A percentile compares a stretch with the other conserved stretches of the same genome.
These are phyloP conservation scores for Hipposideros armiger DNA, from an alignment of 2,113 vertebrate genomes.

Conservation along the genomic window DNA sequence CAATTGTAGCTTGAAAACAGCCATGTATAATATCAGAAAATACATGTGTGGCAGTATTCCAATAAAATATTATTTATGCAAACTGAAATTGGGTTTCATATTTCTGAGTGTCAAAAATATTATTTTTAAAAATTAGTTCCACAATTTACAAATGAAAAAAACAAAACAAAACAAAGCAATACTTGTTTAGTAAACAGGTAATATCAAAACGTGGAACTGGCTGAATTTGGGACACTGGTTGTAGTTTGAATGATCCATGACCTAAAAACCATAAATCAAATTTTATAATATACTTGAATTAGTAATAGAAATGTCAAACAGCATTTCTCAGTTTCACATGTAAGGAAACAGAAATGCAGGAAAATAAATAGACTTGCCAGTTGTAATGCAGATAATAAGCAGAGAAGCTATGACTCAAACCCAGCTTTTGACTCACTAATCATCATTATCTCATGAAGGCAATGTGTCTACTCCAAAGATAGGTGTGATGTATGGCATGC, in stretches of 20 bases:
- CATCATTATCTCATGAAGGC: background rate
- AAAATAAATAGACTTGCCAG: background rate
- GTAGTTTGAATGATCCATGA: background rate
- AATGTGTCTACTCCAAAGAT: background rate
- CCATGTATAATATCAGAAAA: background rate
- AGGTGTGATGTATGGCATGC: background rate
- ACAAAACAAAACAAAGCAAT: no score
- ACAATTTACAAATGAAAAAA: background rate
- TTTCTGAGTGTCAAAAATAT: background rate
- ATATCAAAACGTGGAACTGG: background rate
- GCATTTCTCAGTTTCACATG: background rate
- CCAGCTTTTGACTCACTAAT: background rate
- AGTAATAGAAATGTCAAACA: background rate
- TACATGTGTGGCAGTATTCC: background rate
- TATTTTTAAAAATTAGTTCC: background rate
- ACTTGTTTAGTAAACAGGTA: no score
- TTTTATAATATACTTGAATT: background rate
- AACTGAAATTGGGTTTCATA: background rate
- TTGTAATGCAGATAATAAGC: background rate
- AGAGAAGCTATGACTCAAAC: background rate
- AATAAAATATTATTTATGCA: background rate
- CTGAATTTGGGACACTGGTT: background rate
- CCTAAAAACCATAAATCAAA: background rate
- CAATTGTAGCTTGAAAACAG: background rate
- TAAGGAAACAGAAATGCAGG: background rate